Conservation (phyloP, 2,888 invertebrate species). For the Synanthedon vespiformis region DNA sequence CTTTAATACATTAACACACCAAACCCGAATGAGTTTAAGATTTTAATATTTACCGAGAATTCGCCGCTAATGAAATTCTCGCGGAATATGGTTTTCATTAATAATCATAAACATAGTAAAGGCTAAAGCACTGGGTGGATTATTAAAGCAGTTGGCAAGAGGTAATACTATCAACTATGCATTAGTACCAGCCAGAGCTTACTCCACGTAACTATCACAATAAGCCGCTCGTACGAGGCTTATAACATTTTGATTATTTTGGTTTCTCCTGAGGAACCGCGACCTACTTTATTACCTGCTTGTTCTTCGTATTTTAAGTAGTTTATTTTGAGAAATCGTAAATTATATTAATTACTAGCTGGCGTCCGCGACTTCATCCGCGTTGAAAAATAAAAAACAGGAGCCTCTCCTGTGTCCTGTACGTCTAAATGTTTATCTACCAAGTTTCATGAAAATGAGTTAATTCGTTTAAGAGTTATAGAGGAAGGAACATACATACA, state of each 20-base stretch:
- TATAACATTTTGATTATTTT: not conserved
- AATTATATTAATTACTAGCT: too few species aligned
- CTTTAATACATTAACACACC: not conserved
- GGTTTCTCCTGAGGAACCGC: too few species aligned
- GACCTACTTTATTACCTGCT: too few species aligned
- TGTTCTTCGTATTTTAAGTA: too few species aligned
- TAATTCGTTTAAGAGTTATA: too few species aligned
- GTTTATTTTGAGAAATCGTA: too few species aligned
- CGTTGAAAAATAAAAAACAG: too few species aligned
- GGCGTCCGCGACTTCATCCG: too few species aligned
- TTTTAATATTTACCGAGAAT: conserved; percentile 5
- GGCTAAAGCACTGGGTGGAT: conserved; percentile 6
- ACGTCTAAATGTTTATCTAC: too few species aligned
- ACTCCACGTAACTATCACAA: not conserved
- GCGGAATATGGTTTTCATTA: conserved; percentile 12
- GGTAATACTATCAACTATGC: not conserved
- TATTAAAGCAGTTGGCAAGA: conserved; percentile 4
- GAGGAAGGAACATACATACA: too few species aligned
- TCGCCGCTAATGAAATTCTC: conserved; percentile 15
- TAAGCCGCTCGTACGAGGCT: not conserved
- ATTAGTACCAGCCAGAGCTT: not conserved
- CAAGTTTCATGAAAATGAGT: too few species aligned
- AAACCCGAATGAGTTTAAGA: not conserved
- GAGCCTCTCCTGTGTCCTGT: too few species aligned
- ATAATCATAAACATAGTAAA: conserved; percentile 1